Percentiles rank a stretch among this genome's conserved stretches.
Conservation (phyloP, 2,797 vertebrate genomes). For the Mustela erminea region DNA sequence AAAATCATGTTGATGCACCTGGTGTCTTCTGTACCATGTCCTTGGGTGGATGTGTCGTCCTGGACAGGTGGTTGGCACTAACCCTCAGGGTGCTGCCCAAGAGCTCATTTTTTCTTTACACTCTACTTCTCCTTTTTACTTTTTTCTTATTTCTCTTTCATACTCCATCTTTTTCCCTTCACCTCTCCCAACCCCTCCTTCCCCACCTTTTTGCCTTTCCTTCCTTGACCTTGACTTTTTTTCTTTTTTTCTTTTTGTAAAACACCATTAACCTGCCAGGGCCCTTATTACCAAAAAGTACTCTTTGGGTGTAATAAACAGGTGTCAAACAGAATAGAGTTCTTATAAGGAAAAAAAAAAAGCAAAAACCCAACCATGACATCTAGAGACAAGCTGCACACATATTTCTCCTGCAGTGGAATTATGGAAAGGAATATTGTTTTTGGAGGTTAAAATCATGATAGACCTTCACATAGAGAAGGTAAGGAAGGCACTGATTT, state of each 20-base stretch:
- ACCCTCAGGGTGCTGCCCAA: background rate
- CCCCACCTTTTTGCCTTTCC: background rate
- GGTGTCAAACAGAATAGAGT: background rate
- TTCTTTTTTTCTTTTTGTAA: background rate
- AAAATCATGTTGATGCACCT: background rate
- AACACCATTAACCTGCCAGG: background rate
- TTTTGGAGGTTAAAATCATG: background rate
- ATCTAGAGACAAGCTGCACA: background rate
- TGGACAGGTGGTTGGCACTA: background rate
- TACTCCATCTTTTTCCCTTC: background rate
- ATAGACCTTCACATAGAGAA: background rate
- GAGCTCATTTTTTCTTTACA: background rate
- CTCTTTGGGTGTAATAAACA: background rate
- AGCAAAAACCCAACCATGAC: background rate
- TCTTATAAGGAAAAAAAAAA: constrained; percentile 39
- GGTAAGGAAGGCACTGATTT: background rate
- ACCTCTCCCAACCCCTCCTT: background rate
- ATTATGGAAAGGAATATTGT: background rate
- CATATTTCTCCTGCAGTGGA: background rate
- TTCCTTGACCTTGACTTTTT: constrained; percentile 21
- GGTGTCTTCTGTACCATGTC: background rate
- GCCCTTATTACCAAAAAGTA: background rate
- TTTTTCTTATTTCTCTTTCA: background rate
- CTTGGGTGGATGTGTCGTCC: background rate
- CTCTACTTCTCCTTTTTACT: background rate